Evolutionary conservation across 1,140 invertebrate genomes (phyloP), one percentile per base, ranked within the genome.

Genomic region (Musca vetustissima): DNA sequence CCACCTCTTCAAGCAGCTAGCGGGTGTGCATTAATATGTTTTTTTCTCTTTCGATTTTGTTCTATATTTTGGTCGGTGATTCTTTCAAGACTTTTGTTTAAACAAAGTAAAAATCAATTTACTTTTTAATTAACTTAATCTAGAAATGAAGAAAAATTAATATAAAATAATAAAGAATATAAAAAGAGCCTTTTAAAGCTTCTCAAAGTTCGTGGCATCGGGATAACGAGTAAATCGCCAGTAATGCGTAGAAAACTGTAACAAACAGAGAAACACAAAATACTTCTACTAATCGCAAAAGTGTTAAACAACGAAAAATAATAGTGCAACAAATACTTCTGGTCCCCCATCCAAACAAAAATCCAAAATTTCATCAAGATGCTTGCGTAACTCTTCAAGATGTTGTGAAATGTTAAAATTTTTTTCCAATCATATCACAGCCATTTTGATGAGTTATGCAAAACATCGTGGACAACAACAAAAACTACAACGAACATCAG

Each of bases 381-480:
- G 77, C 78, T 80, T 80, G 75, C 78, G 76, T 76, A 80, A 80
- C 78, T 78, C 78, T 70, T 80, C 78, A 80, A 80, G 76, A 76
- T 76, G 78, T 74, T 80, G 78, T 80, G 78, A 80, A 80, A 80
- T 80, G 78, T 80, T 76, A 72, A 64, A 65, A 71, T 73, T 48
- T 52, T 59, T 69, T n/a, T n/a, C n/a, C 66, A 57, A 73, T 77
- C 78, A 80, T 80, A 80, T 80, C 78, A 80, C 78, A 80, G 78
- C 78, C 78, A 80, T 80, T 80, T 80, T 80, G 78, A 80, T 80
- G 78, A 80, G 78, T 80, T 80, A 71, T 71, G 78, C 73, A 69
- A 50, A 64, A 61, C 69, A 67, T 49, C 57, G 65, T 28, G 24
- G 11, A 36, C 19, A 22, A 65, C 64, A 47, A 49, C 64, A 1